These are phyloP conservation scores for Dolichoris vasculosae DNA, from an alignment of 1,140 invertebrate genomes.

Conservation along the genomic window DNA sequence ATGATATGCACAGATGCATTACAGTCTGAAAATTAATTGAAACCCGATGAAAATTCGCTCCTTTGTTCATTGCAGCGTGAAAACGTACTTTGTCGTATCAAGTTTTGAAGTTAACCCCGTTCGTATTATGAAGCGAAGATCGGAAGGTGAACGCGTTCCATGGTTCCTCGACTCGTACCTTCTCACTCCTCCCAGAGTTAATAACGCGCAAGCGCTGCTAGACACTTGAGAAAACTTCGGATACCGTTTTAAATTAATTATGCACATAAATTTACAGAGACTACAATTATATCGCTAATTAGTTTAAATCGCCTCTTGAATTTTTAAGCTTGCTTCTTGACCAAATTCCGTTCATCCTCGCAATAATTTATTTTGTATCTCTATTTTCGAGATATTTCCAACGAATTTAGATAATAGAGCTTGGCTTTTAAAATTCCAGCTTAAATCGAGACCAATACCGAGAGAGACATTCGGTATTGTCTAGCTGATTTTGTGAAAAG, in stretches of 20 bases:
- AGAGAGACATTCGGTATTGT: background rate
- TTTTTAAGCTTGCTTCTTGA: constrained; percentile 38
- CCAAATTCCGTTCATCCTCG: no score
- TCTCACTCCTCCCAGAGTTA: constrained; percentile 17
- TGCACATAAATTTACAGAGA: constrained; percentile 49
- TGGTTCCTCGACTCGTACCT: background rate
- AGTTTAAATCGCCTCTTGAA: constrained; percentile 52
- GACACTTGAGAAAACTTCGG: constrained; percentile 52
- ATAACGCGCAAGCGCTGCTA: constrained; percentile 46
- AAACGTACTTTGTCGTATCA: constrained; percentile 39
- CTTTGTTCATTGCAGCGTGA: constrained; percentile 39
- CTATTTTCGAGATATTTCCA: constrained; percentile 21
- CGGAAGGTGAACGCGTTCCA: constrained; percentile 6
- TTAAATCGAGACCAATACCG: background rate
- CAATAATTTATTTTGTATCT: background rate
- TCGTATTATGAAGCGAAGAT: background rate
- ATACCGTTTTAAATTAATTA: constrained; percentile 54
- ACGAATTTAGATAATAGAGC: background rate
- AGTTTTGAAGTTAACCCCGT: constrained; percentile 41
- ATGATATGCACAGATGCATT: background rate
- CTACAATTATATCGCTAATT: constrained; percentile 53
- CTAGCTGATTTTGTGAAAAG: background rate
- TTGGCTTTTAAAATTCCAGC: background rate
- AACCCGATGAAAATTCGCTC: constrained; percentile 27
- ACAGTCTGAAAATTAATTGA: constrained; percentile 1